Conservation (phyloP, 2,888 invertebrate genomes). For the Trypoxylon attenuatum region DNA sequence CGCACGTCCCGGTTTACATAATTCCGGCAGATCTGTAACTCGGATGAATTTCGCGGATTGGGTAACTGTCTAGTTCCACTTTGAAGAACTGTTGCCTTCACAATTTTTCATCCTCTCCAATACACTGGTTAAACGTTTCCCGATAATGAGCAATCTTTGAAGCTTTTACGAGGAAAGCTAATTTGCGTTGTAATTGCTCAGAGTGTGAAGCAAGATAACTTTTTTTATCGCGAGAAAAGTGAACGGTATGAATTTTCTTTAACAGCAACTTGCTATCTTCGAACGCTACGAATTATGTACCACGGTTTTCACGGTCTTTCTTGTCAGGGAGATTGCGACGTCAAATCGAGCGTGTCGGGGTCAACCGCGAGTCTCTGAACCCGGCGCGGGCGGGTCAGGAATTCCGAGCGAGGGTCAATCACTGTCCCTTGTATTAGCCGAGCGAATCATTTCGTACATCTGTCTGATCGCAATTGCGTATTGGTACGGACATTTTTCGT, state of each 20-base stretch:
- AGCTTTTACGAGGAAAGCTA: too few species aligned
- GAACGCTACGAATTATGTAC: not conserved
- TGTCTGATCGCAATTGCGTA: slow-evolving; percentile 19
- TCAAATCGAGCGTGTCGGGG: slow-evolving; percentile 41
- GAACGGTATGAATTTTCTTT: not conserved
- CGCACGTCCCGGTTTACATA: slow-evolving; percentile 21
- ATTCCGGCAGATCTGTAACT: not conserved
- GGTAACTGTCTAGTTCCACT: not conserved
- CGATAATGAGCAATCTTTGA: too few species aligned
- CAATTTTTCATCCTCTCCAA: too few species aligned
- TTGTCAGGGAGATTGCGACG: slow-evolving; percentile 14
- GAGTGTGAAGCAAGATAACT: not conserved
- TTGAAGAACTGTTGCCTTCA: too few species aligned
- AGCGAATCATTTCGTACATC: slow-evolving; percentile 37
- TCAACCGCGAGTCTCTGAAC: slow-evolving; percentile 42
- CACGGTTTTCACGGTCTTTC: slow-evolving; percentile 18
- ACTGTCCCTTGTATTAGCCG: slow-evolving; percentile 44
- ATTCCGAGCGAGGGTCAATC: slow-evolving; percentile 54
- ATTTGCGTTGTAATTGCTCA: not conserved
- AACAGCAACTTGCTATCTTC: slow-evolving; percentile 1
- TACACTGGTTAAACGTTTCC: too few species aligned
- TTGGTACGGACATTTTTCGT: not conserved
- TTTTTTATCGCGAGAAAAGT: too few species aligned
- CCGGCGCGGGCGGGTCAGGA: slow-evolving; percentile 43
- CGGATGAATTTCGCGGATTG: not conserved